A percentile compares a stretch with the other conserved stretches of the same genome.
Conservation (phyloP, 2,888 invertebrate species). For the Dastarcus helophoroides region DNA sequence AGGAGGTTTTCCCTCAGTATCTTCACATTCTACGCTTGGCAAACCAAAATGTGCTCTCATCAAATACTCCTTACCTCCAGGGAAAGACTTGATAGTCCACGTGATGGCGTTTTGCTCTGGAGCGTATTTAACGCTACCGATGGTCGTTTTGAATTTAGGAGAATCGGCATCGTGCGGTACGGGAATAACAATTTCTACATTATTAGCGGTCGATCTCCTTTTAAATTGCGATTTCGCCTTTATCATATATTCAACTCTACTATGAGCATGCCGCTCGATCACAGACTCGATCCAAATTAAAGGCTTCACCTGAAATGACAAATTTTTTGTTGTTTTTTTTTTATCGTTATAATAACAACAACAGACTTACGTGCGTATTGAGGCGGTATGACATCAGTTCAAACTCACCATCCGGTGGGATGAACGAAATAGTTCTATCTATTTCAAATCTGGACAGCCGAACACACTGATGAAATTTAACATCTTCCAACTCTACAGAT, state of each 20-base stretch:
- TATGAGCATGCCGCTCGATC: slow-evolving; percentile 94
- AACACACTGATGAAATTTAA: slow-evolving; percentile 98
- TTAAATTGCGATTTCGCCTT: slow-evolving; percentile 99
- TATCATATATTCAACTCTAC: slow-evolving; percentile 97
- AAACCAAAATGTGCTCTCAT: slow-evolving; percentile 97
- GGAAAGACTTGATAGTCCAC: slow-evolving; percentile 96
- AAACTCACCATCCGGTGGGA: slow-evolving; percentile 98
- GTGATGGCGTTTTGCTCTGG: slow-evolving; percentile 95
- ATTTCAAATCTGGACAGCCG: slow-evolving; percentile 94
- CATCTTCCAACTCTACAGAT: slow-evolving; percentile 95
- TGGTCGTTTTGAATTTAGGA: slow-evolving; percentile 95
- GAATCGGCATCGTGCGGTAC: slow-evolving; percentile 96
- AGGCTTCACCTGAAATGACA: slow-evolving; percentile 57
- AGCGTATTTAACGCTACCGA: slow-evolving; percentile 93
- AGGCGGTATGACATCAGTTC: slow-evolving; percentile 96
- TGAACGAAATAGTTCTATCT: slow-evolving; percentile 95
- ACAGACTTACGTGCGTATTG: slow-evolving; percentile 66
- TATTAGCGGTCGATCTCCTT: slow-evolving; percentile 93
- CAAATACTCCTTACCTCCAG: slow-evolving; percentile 95
- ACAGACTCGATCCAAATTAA: slow-evolving; percentile 98
- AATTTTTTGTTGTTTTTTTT: slow-evolving; percentile 1
- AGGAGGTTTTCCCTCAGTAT: slow-evolving; percentile 90
- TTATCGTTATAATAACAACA: background rate
- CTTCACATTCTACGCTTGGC: slow-evolving; percentile 91
- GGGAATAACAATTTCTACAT: slow-evolving; percentile 94